Evolutionary conservation across 2,888 invertebrate species (phyloP).

Genomic region (Marronus borbonicus): DNA sequence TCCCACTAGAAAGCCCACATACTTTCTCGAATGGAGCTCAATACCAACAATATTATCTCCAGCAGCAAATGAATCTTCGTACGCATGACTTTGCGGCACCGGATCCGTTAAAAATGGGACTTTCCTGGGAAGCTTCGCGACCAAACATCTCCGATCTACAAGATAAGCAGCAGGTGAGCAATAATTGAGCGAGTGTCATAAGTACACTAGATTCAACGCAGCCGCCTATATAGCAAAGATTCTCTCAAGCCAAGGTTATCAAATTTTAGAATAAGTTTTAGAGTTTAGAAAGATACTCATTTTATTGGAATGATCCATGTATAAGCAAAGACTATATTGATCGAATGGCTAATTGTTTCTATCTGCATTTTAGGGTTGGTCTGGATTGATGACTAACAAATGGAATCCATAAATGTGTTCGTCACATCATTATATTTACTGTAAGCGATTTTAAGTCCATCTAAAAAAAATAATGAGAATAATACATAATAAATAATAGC

Average conservation of each 20-base stretch:
- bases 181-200: too few species aligned
- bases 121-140: slow-evolving; percentile 64
- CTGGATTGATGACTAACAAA: slow-evolving; percentile 66
- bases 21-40: slow-evolving; percentile 64
- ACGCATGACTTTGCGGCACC: slow-evolving; percentile 63
- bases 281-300: too few species aligned
- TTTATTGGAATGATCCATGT: background rate
- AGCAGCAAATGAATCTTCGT: slow-evolving; percentile 59
- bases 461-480: slow-evolving; percentile 61
- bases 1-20: slow-evolving; percentile 63
- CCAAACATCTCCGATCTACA: slow-evolving; percentile 66
- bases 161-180: slow-evolving; percentile 65
- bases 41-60: slow-evolving; percentile 56
- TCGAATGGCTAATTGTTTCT: background rate
- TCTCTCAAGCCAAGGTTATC: background rate
- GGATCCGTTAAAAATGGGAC: slow-evolving; percentile 65
- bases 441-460: slow-evolving; percentile 67
- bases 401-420: slow-evolving; percentile 66
- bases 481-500: slow-evolving; percentile 58
- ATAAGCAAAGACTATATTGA: too few species aligned
- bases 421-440: slow-evolving; percentile 59
- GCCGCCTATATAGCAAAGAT: background rate
- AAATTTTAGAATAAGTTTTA: slow-evolving; percentile 15
- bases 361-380: slow-evolving; percentile 71
- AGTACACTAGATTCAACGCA: too few species aligned